Conservation (phyloP, 2,113 vertebrate genomes). For the Phyllopteryx taeniolatus region DNA sequence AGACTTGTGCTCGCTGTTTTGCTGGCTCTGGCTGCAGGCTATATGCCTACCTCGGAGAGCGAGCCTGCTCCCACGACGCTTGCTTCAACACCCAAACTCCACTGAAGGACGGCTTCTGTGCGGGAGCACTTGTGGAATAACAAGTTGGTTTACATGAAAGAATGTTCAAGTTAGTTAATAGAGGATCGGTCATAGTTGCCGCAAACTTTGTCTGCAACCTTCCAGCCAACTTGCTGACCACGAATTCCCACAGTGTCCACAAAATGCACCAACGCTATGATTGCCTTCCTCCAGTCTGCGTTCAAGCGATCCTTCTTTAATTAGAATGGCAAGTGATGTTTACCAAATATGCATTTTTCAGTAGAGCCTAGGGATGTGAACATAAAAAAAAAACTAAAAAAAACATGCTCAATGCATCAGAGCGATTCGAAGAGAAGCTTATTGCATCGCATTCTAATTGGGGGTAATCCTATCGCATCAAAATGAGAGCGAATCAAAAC, state of each 20-base stretch:
- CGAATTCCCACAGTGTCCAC: slow-evolving; percentile 51
- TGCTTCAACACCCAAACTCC: slow-evolving; percentile 49
- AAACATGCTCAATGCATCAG: too few relatives aligned
- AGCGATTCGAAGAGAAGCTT: too few relatives aligned
- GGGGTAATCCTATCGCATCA: too few relatives aligned
- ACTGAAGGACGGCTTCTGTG: neutral
- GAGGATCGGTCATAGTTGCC: neutral
- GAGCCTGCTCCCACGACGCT: slow-evolving; percentile 56
- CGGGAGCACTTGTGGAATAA: neutral
- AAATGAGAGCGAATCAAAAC: too few relatives aligned
- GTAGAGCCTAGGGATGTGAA: too few relatives aligned
- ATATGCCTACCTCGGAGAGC: slow-evolving; percentile 69
- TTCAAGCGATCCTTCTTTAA: slow-evolving; percentile 51
- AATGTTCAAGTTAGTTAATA: neutral
- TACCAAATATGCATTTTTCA: slow-evolving; percentile 17
- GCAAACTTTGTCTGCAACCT: slow-evolving; percentile 8
- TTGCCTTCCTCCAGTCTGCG: slow-evolving; percentile 51
- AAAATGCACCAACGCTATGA: slow-evolving; percentile 53
- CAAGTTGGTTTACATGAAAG: neutral
- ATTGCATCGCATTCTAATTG: too few relatives aligned
- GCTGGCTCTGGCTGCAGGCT: slow-evolving; percentile 70
- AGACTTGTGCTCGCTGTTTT: slow-evolving; percentile 73
- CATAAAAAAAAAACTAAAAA: too few relatives aligned
- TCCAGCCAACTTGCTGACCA: slow-evolving; percentile 52
- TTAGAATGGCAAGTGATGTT: slow-evolving; percentile 37